Evolutionary conservation across 2,888 invertebrate species (phyloP).

Genomic region (Hirtodrosophila alboralis): DNA sequence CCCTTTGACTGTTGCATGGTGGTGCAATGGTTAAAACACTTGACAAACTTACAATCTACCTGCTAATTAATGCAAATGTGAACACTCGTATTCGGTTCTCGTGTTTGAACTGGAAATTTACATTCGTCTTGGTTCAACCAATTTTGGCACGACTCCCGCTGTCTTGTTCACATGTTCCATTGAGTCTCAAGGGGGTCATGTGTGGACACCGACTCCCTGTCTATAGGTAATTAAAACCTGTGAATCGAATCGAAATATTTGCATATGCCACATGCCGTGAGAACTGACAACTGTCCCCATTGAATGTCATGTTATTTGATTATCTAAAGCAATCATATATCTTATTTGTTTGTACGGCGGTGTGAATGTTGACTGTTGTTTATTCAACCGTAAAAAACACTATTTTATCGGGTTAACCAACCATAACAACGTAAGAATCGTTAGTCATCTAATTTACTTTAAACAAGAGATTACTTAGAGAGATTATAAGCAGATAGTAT

Average conservation of each 20-base stretch:
- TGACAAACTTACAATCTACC: conserved; percentile 26
- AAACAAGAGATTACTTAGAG: too few relatives aligned
- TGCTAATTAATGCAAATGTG: conserved; percentile 59
- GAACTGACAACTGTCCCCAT: conserved; percentile 64
- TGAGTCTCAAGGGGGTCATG: background rate
- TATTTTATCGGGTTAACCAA: too few relatives aligned
- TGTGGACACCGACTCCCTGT: conserved; percentile 39
- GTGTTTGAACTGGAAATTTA: conserved; percentile 13
- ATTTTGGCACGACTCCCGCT: conserved; percentile 67
- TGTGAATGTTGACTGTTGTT: conserved; percentile 19
- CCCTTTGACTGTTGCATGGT: conserved; percentile 38
- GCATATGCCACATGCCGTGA: conserved; percentile 67
- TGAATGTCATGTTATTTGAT: conserved; percentile 66
- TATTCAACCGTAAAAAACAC: conserved; percentile 25
- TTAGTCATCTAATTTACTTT: too few relatives aligned
- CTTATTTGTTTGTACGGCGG: conserved; percentile 10
- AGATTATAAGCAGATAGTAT: too few relatives aligned
- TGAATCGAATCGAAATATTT: conserved; percentile 54
- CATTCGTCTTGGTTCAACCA: conserved; percentile 16
- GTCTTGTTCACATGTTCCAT: conserved; percentile 63
- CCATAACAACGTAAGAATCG: background rate
- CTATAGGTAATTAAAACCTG: conserved; percentile 72
- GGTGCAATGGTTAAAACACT: conserved; percentile 16
- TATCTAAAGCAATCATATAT: conserved; percentile 53
- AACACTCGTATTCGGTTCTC: conserved; percentile 8